Base-by-base conservation (phyloP, 1,140 invertebrate genomes). In the Hyphantria cunea region DNA sequence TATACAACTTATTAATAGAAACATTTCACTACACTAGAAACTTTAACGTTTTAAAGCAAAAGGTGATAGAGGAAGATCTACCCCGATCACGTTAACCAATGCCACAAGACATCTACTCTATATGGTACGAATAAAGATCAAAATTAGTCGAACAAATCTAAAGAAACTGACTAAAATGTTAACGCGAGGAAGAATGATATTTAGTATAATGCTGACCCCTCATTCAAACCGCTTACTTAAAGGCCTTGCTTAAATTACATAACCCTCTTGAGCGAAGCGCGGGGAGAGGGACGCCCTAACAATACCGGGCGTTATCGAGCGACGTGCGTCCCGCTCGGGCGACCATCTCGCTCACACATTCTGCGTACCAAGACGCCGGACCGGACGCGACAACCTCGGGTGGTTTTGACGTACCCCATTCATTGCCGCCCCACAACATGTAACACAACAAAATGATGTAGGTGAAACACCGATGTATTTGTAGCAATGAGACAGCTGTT, bases 241-340 rank as follows among this genome's bases (percentile, higher is more conserved):
- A 66, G 65, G 45, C 61, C 68, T 63, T 41, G 41, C 49, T 64
- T 80, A 75, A 80, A 73, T 80, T 80, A 83, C 72, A 82, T 83
- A 83, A 83, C 77, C 64, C 72, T 74, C 64, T 65, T 65, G 61
- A 70, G 51, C 49, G 68, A 32, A 59, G 58, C 50, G 66, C 51
- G 55, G 73, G 76, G 69, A 14, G 55, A 25, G 59, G 72, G 66
- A 64, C 69, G 66, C 70, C 78, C 74, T 59, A 41, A 68, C 76
- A 65, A 62, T 37, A 68, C 72, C 72, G 59, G 52, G 59, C 59
- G 13, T 79, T 85, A 85, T 85, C 82, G 82, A 85, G 76, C 79
- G 76, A 65, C 56, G 11, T 31, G 15, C 64, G 33, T 75, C 79
- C 11, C 58, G 73, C 70, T 60, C 56, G 13, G 47, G 32, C 56